Base-by-base conservation (phyloP, 2,113 vertebrate genomes). In the Rhineura floridana region DNA sequence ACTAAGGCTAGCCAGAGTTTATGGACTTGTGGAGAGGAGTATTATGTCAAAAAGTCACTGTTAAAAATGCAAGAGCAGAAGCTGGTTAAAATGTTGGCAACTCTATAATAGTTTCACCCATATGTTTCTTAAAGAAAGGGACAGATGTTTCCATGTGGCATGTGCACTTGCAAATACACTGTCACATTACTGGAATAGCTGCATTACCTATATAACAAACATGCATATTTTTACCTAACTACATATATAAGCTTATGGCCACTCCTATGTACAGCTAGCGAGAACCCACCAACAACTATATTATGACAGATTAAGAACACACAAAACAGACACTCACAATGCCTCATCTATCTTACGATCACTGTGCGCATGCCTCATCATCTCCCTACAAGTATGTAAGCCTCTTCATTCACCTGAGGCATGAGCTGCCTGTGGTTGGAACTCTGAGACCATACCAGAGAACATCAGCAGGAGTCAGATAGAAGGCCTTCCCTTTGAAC, bases 131-230 rank as follows among this genome's bases (percentile, higher is more conserved):
- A 78, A n/a, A n/a, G n/a, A n/a, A n/a, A n/a, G n/a, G n/a, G n/a
- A n/a, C n/a, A n/a, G n/a, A n/a, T n/a, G n/a, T n/a, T n/a, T n/a
- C n/a, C n/a, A n/a, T n/a, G n/a, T n/a, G n/a, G n/a, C n/a, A n/a
- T 39, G 33, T 10, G 30, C 1, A 21, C 13, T 0, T 6, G 1
- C n/a, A 6, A 4, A 19, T 12, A 19, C 36, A 25, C 19, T 23
- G 15, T 23, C 44, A 2, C 42, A 21, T 44, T 44, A n/a, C 6
- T 25, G 39, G 39, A 75, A 44, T 44, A 75, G 39, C 39, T 39
- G 44, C 72, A 23, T 21, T 72, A 72, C 70, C 7, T 12, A 25
- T 15, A 63, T 4, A 63, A 25, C 30, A 10, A 72, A 1, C 72
- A 75, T 44, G 52, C 8, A 15, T 9, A 55, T 7, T 55, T 55